These are phyloP conservation scores for Eurytoma californica DNA, from an alignment of 2,888 invertebrate genomes.

Conservation along the genomic window DNA sequence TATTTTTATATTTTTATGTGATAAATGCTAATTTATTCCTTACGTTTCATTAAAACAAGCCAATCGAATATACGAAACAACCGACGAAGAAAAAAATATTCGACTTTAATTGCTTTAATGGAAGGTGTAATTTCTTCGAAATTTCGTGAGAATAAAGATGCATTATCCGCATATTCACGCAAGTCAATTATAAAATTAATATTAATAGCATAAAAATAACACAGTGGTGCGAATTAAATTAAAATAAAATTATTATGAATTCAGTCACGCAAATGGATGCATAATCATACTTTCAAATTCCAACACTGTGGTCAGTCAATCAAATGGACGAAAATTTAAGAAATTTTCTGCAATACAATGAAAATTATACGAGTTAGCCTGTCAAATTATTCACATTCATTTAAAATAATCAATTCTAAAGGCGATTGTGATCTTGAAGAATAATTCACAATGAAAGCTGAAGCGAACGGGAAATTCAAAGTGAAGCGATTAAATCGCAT, in stretches of 20 bases:
- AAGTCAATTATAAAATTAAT: constrained; percentile 55
- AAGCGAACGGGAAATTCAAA: no score
- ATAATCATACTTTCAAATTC: constrained; percentile 11
- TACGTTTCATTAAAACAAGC: constrained; percentile 6
- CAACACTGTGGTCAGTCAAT: background rate
- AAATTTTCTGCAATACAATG: background rate
- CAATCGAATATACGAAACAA: constrained; percentile 14
- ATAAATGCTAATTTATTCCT: background rate
- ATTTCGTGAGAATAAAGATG: constrained; percentile 48
- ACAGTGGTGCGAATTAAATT: constrained; percentile 39
- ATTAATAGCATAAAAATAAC: constrained; percentile 51
- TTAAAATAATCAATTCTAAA: no score
- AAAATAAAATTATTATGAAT: constrained; percentile 40
- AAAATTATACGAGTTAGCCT: background rate
- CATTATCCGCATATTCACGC: constrained; percentile 48
- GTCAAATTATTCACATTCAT: background rate
- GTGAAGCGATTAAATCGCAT: constrained; percentile 17
- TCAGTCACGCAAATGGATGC: constrained; percentile 53
- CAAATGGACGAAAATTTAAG: background rate
- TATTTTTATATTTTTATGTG: no score
- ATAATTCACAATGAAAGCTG: no score
- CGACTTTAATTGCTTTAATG: constrained; percentile 52
- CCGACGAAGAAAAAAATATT: constrained; percentile 28
- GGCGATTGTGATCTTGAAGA: no score
- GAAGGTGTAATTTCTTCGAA: constrained; percentile 38